Percentiles rank a stretch among this genome's conserved stretches.
phyloP scores from a whole-genome alignment of 2,888 invertebrate genomes.

The Entomobrya multifasciata region DNA sequence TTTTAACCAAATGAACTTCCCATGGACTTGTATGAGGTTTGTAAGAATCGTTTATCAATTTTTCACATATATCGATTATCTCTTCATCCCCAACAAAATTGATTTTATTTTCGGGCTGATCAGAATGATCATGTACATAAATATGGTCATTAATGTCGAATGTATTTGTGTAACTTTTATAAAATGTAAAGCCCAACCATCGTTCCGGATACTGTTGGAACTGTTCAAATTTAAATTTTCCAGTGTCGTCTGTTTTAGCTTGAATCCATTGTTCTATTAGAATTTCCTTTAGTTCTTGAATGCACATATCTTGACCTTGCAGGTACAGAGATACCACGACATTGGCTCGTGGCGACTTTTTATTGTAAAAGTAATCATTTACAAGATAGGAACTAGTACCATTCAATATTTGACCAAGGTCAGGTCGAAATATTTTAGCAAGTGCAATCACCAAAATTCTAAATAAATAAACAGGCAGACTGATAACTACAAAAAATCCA shows the following conservation, averaged over 20 bases:
- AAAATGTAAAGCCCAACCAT: slow-evolving; percentile 15
- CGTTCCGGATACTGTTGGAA: not conserved
- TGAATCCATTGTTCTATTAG: not conserved
- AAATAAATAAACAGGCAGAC: slow-evolving; percentile 1
- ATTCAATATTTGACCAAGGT: slow-evolving; percentile 13
- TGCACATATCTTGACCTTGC: not conserved
- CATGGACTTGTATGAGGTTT: not conserved
- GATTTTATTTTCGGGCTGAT: too few relatives aligned
- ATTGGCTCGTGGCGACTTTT: not conserved
- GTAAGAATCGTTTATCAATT: not conserved
- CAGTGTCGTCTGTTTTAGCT: not conserved
- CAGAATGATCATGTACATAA: not conserved
- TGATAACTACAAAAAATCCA: not conserved
- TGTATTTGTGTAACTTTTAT: not conserved
- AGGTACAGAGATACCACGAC: not conserved
- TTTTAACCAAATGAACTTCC: not conserved
- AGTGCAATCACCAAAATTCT: not conserved
- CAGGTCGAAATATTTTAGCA: not conserved
- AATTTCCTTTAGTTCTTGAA: not conserved
- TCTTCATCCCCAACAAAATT: not conserved
- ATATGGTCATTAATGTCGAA: not conserved
- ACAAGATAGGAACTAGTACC: not conserved
- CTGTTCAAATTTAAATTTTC: not conserved
- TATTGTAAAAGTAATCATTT: not conserved
- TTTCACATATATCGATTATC: not conserved